Conservation (phyloP, 1,140 invertebrate genomes). For the Olivierus martensii region DNA sequence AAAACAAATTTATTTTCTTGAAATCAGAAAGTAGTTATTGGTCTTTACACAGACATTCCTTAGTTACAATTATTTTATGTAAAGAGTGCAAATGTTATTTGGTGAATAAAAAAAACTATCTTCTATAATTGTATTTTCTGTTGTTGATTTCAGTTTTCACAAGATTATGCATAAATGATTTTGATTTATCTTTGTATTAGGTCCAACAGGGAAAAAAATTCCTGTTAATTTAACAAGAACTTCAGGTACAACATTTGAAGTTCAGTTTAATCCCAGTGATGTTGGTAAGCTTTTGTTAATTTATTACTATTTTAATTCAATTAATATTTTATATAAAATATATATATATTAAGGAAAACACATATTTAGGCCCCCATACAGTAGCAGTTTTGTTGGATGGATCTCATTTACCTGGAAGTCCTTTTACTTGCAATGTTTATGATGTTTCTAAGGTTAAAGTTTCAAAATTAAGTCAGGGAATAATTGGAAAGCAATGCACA, state of each 20-base stretch:
- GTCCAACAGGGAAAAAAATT: constrained; percentile 12
- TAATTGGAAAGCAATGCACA: constrained; percentile 24
- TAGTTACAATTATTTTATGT: too few relatives aligned
- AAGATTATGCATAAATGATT: too few relatives aligned
- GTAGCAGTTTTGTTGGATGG: constrained; percentile 64
- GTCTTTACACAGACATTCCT: too few relatives aligned
- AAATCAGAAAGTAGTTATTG: too few relatives aligned
- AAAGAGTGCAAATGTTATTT: too few relatives aligned
- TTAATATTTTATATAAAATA: not conserved
- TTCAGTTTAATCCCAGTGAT: constrained; percentile 57
- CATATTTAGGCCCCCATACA: constrained; percentile 51
- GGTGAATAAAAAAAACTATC: too few relatives aligned
- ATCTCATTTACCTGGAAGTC: constrained; percentile 73
- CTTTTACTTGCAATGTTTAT: constrained; percentile 83
- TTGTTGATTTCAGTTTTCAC: too few relatives aligned
- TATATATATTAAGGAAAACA: not conserved
- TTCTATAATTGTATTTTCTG: too few relatives aligned
- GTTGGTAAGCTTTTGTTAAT: constrained; percentile 40
- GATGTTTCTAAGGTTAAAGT: constrained; percentile 74
- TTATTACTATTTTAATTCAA: not conserved
- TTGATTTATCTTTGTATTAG: constrained; percentile 2
- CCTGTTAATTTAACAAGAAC: constrained; percentile 12
- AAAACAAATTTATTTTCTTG: too few relatives aligned
- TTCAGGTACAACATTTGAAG: constrained; percentile 15
- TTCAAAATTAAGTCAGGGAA: constrained; percentile 46